phyloP scores from a whole-genome alignment of 1,140 invertebrate genomes.

The Heliconius congener region DNA sequence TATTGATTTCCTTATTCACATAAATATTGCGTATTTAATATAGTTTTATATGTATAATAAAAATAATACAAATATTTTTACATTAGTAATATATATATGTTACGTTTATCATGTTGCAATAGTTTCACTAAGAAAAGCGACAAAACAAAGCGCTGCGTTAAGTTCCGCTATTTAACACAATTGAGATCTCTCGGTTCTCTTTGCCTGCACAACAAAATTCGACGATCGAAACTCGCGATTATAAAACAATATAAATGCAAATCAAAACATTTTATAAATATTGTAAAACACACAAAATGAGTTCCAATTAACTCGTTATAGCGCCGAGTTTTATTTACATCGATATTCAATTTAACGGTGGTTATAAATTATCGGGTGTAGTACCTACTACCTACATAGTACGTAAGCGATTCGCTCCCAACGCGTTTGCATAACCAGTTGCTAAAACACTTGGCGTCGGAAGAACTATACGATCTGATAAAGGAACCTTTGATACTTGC shows the following conservation, averaged over 20 bases:
- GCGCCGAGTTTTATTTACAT: not conserved
- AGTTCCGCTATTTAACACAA: not conserved
- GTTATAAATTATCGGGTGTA: not conserved
- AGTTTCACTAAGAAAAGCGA: too few relatives aligned
- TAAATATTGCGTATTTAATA: not conserved
- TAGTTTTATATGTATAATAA: too few relatives aligned
- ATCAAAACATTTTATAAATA: not conserved
- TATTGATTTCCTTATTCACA: not conserved
- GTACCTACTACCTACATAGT: not conserved
- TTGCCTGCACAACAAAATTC: too few relatives aligned
- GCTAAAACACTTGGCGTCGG: not conserved
- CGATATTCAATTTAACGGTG: conserved; percentile 4
- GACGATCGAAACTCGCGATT: too few relatives aligned
- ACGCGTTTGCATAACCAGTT: conserved; percentile 7
- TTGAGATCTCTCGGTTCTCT: too few relatives aligned
- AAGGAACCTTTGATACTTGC: not conserved
- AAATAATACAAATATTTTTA: too few relatives aligned
- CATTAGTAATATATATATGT: too few relatives aligned
- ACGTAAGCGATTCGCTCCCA: not conserved
- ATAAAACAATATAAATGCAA: conserved; percentile 2
- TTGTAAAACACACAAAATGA: not conserved
- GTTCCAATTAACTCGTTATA: not conserved
- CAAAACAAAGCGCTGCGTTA: too few relatives aligned
- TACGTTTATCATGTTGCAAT: too few relatives aligned
- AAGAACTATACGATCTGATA: conserved; percentile 6